phyloP scores from a whole-genome alignment of 1,140 invertebrate genomes.

The Zaprionus ghesquierei region DNA sequence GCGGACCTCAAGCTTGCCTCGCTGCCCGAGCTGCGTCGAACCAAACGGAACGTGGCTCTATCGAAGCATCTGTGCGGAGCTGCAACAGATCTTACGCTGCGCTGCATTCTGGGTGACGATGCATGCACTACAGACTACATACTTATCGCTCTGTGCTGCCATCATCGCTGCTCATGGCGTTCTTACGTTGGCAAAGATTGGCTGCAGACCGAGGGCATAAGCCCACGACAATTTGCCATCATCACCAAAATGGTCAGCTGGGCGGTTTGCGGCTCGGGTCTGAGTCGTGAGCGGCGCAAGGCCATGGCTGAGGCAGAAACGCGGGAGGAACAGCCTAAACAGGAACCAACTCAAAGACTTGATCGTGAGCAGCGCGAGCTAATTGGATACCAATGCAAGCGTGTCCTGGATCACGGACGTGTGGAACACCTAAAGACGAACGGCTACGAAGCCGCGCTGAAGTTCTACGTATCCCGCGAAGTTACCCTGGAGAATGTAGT shows the following conservation, averaged over 20 bases:
- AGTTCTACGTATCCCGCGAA: constrained; percentile 86
- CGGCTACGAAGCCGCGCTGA: constrained; percentile 85
- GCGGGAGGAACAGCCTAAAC: constrained; percentile 53
- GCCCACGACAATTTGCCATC: constrained; percentile 87
- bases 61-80: constrained; percentile 94
- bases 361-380: constrained; percentile 84
- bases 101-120: constrained; percentile 83
- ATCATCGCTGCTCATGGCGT: constrained; percentile 90
- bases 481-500: constrained; percentile 91
- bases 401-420: constrained; percentile 89
- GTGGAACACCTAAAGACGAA: constrained; percentile 85
- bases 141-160: constrained; percentile 93
- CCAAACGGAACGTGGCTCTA: constrained; percentile 86
- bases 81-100: constrained; percentile 90
- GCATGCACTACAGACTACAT: constrained; percentile 84
- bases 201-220: constrained; percentile 85
- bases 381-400: constrained; percentile 89
- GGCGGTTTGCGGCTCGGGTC: constrained; percentile 90
- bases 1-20: constrained; percentile 87
- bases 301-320: constrained; percentile 73
- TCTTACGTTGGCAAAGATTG: constrained; percentile 87
- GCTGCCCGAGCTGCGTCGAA: constrained; percentile 84
- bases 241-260: constrained; percentile 91
- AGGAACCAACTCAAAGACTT: constrained; percentile 64
- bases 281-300: constrained; percentile 82